Evolutionary conservation across 2,797 vertebrate genomes (phyloP).

Genomic region (Spea hammondii): DNA sequence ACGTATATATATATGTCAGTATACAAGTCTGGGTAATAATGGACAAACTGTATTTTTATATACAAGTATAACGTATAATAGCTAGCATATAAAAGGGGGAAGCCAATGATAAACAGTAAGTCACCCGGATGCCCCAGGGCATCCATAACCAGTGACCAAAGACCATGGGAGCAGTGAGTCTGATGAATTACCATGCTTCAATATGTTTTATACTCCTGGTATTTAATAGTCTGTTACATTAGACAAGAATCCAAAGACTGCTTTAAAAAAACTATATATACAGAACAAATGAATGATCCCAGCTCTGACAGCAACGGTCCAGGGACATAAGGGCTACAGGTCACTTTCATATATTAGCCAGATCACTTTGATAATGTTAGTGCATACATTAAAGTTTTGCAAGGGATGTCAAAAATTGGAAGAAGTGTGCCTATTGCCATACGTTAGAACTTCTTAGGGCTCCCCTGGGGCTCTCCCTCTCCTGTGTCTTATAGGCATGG

Average conservation of each 20-base stretch:
- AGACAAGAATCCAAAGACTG: constrained; percentile 30
- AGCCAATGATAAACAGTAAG: constrained; percentile 39
- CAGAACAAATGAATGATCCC: constrained; percentile 14
- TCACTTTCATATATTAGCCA: constrained; percentile 11
- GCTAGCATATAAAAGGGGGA: neutral
- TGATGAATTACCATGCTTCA: constrained; percentile 45
- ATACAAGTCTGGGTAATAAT: too few relatives aligned
- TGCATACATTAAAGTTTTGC: too few relatives aligned
- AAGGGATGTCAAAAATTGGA: too few relatives aligned
- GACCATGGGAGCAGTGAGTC: constrained; percentile 34
- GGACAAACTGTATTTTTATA: too few relatives aligned
- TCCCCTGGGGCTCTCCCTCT: too few relatives aligned
- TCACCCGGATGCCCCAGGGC: constrained; percentile 21
- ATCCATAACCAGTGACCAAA: constrained; percentile 41
- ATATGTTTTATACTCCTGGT: constrained; percentile 42
- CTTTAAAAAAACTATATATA: constrained; percentile 27
- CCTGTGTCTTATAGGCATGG: too few relatives aligned
- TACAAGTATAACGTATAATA: too few relatives aligned
- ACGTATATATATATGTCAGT: too few relatives aligned
- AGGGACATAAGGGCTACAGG: neutral
- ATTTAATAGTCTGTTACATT: constrained; percentile 40
- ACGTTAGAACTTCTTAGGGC: too few relatives aligned
- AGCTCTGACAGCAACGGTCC: constrained; percentile 10
- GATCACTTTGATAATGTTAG: constrained; percentile 25
- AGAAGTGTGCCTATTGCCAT: too few relatives aligned